These are phyloP conservation scores for Drosophila fulvimacula DNA, from an alignment of 2,888 invertebrate genomes.

Conservation along the genomic window DNA sequence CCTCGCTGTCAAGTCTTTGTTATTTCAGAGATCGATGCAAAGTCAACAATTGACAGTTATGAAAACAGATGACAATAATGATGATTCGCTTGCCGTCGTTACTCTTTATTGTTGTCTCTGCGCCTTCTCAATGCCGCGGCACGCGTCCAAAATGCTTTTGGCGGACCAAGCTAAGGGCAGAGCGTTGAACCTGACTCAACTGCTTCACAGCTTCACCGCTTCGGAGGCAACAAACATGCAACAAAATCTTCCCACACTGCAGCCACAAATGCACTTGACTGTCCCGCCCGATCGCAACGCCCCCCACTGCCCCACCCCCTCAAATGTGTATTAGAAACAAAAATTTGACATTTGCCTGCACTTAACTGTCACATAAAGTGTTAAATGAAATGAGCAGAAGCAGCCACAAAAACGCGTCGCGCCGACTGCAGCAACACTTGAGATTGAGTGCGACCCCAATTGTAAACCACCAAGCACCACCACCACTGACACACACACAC, in stretches of 20 bases:
- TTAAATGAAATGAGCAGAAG: constrained; percentile 78
- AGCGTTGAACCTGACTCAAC: constrained; percentile 34
- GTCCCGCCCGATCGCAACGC: constrained; percentile 9
- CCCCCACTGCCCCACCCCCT: background rate
- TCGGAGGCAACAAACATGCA: background rate
- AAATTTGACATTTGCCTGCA: constrained; percentile 78
- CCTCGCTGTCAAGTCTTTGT: constrained; percentile 48
- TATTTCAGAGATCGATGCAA: constrained; percentile 52
- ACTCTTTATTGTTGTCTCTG: constrained; percentile 11
- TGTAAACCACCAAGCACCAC: constrained; percentile 52
- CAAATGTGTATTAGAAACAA: constrained; percentile 65
- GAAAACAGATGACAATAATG: constrained; percentile 71
- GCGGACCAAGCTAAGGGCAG: constrained; percentile 5
- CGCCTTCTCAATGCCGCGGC: constrained; percentile 12
- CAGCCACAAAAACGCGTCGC: constrained; percentile 69
- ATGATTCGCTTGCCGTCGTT: constrained; percentile 30
- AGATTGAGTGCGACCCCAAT: constrained; percentile 74
- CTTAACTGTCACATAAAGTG: constrained; percentile 80
- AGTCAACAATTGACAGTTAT: constrained; percentile 81
- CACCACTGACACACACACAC: constrained; percentile 19
- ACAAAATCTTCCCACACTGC: constrained; percentile 72
- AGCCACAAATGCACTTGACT: constrained; percentile 64
- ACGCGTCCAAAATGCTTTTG: constrained; percentile 25
- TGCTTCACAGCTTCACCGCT: constrained; percentile 33
- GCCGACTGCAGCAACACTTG: constrained; percentile 68